Evolutionary conservation across 2,113 vertebrate genomes (phyloP).

Genomic region (Myotis davidii): DNA sequence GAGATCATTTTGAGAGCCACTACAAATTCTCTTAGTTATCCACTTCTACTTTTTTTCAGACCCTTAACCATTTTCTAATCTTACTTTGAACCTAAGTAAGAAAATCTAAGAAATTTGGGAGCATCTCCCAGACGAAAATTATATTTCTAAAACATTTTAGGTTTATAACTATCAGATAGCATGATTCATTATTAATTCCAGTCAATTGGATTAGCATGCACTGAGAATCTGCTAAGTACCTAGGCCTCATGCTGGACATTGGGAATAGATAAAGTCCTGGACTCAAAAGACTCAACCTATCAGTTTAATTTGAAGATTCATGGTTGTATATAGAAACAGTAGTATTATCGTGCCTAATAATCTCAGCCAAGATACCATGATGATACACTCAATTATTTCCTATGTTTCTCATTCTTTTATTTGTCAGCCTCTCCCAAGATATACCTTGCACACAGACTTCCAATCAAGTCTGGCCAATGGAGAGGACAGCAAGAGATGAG

Average conservation of each 20-base stretch:
- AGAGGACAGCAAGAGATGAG: not conserved
- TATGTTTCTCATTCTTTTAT: not conserved
- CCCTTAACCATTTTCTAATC: not conserved
- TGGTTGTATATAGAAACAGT: not conserved
- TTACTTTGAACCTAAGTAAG: not conserved
- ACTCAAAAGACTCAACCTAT: not conserved
- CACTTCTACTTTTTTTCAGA: not conserved
- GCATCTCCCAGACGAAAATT: not conserved
- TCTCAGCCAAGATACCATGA: not conserved
- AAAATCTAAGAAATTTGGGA: not conserved
- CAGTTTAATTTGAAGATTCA: not conserved
- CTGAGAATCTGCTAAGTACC: not conserved
- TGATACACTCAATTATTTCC: not conserved
- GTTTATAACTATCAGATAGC: not conserved
- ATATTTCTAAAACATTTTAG: conserved; percentile 20
- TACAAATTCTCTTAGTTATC: not conserved
- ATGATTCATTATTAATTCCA: not conserved
- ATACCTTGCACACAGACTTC: not conserved
- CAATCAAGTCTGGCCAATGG: not conserved
- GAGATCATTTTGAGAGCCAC: not conserved
- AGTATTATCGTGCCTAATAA: not conserved
- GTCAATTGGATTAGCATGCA: not conserved
- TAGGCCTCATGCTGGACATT: not conserved
- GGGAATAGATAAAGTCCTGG: not conserved
- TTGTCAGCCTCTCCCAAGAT: not conserved